phyloP scores from a whole-genome alignment of 2,113 vertebrate species.

The Nothoprocta pentlandii region DNA sequence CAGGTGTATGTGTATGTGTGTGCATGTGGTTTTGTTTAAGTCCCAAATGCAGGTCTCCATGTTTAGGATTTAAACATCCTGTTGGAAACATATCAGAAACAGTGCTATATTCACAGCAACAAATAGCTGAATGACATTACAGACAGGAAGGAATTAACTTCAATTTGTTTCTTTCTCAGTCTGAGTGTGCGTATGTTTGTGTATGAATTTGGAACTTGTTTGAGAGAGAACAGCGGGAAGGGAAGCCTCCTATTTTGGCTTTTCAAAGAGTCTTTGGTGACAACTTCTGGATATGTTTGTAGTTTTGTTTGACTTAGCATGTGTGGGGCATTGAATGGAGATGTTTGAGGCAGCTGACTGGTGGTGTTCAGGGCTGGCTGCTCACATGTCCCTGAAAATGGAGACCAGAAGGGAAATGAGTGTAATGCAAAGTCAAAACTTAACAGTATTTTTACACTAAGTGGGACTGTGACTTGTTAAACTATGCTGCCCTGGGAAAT shows the following conservation, averaged over 20 bases:
- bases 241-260: neutral
- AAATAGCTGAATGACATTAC: neutral
- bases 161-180: neutral
- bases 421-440: neutral
- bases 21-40: neutral
- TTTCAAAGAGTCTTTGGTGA: neutral
- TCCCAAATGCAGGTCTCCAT: neutral
- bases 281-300: neutral
- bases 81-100: neutral
- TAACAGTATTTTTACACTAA: neutral
- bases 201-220: neutral
- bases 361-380: neutral
- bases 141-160: neutral
- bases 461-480: neutral
- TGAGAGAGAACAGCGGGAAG: too few species aligned
- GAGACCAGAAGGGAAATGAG: neutral
- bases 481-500: accelerated
- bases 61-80: neutral
- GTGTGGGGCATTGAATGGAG: neutral
- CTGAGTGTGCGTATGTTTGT: neutral
- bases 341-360: neutral
- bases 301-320: neutral
- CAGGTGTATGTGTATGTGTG: neutral
- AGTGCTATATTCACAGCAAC: neutral
- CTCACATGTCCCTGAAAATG: neutral